phyloP scores from a whole-genome alignment of 2,888 invertebrate species.

The Drosophila robusta region DNA sequence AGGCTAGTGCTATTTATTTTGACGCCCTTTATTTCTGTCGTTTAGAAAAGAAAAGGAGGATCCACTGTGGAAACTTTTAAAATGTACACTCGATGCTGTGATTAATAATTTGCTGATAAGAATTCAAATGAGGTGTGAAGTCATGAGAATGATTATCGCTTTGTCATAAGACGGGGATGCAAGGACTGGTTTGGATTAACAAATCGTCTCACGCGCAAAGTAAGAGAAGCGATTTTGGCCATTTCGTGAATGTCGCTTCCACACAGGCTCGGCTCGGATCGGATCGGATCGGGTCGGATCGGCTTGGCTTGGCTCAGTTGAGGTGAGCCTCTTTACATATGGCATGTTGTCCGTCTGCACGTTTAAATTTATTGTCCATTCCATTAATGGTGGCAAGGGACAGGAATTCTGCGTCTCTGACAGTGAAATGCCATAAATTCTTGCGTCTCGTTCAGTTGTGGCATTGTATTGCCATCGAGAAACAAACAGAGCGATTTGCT shows the following conservation, averaged over 20 bases:
- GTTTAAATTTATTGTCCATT: slow-evolving; percentile 79
- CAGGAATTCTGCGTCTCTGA: slow-evolving; percentile 77
- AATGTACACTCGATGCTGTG: slow-evolving; percentile 8
- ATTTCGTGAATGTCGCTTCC: slow-evolving; percentile 68
- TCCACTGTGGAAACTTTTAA: not conserved
- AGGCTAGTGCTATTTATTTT: too few relatives aligned
- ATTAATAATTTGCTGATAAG: slow-evolving; percentile 33
- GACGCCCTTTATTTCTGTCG: too few relatives aligned
- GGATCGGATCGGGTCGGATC: not conserved
- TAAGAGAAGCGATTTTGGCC: slow-evolving; percentile 63
- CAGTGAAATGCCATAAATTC: slow-evolving; percentile 80
- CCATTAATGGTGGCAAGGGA: slow-evolving; percentile 79
- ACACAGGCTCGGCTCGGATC: slow-evolving; percentile 28
- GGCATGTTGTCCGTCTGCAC: slow-evolving; percentile 78
- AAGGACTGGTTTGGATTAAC: slow-evolving; percentile 45
- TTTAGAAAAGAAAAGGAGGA: too few relatives aligned
- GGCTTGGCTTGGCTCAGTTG: not conserved
- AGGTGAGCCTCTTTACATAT: slow-evolving; percentile 67
- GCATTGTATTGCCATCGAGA: slow-evolving; percentile 61
- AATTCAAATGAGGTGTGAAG: slow-evolving; percentile 39
- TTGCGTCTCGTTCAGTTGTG: slow-evolving; percentile 65
- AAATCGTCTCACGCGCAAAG: slow-evolving; percentile 74
- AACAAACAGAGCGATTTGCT: slow-evolving; percentile 70
- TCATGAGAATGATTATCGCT: slow-evolving; percentile 66
- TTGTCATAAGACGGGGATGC: slow-evolving; percentile 53